phyloP scores from a whole-genome alignment of 1,140 invertebrate species.

The Papilio aristodemus region DNA sequence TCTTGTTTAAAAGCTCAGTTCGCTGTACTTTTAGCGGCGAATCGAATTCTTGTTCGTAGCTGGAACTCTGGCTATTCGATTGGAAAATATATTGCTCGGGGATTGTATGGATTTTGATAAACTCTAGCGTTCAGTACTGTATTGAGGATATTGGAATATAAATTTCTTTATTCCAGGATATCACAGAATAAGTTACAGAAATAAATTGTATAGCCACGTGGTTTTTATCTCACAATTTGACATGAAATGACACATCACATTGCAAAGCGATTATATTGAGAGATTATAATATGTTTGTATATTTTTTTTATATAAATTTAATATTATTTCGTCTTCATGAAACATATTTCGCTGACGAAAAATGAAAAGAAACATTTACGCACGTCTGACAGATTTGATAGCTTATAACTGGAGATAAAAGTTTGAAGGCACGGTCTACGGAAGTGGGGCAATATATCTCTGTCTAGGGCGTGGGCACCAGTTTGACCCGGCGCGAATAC shows the following conservation, averaged over 20 bases:
- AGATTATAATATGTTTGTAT: too few species aligned
- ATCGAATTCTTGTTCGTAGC: constrained; percentile 13
- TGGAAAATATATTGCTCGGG: constrained; percentile 1
- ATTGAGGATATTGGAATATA: not conserved
- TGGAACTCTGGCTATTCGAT: not conserved
- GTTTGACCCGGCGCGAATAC: not conserved
- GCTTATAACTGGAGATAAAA: not conserved
- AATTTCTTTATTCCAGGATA: not conserved
- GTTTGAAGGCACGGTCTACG: not conserved
- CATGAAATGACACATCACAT: too few species aligned
- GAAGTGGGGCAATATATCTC: not conserved
- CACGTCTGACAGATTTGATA: not conserved
- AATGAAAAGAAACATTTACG: constrained; percentile 14
- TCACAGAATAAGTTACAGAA: not conserved
- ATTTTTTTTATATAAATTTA: too few species aligned
- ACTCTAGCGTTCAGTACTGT: not conserved
- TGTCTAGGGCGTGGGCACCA: not conserved
- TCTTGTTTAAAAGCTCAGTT: constrained; percentile 16
- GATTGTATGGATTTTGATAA: constrained; percentile 6
- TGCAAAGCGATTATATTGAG: too few species aligned
- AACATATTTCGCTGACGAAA: not conserved
- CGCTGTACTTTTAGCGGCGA: constrained; percentile 9
- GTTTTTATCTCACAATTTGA: too few species aligned
- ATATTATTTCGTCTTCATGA: not conserved
- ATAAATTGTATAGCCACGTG: too few species aligned